A percentile compares a stretch with the other conserved stretches of the same genome.
Evolutionary conservation across 35 echinoderm and acorn worm genomes (phyloP).

Genomic region (Ptychodera flava): DNA sequence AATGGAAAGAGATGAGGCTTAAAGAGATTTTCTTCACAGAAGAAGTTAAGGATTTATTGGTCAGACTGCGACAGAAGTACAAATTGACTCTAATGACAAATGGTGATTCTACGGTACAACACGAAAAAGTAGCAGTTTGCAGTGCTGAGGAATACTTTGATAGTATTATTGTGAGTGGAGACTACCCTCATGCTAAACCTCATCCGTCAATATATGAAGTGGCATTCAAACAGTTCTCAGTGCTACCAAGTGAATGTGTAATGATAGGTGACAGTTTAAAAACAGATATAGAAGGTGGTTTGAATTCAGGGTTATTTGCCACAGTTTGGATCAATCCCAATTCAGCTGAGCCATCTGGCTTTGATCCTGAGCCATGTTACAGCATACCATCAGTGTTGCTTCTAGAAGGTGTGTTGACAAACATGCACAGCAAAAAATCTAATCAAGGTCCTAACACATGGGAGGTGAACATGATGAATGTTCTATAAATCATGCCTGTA

Average conservation of each 20-base stretch:
- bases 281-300: slow-evolving; percentile 86
- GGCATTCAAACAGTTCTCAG: slow-evolving; percentile 54
- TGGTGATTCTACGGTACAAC: slow-evolving; percentile 63
- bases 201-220: slow-evolving; percentile 72
- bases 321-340: slow-evolving; percentile 78
- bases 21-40: slow-evolving; percentile 53
- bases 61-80: slow-evolving; percentile 39
- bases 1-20: slow-evolving; percentile 71
- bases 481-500: neutral
- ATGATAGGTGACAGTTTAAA: slow-evolving; percentile 81
- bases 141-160: slow-evolving; percentile 79
- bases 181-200: slow-evolving; percentile 74
- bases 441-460: neutral
- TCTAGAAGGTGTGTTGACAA: slow-evolving; percentile 40
- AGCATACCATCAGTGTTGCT: slow-evolving; percentile 56
- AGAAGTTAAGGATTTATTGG: slow-evolving; percentile 49
- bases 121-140: slow-evolving; percentile 64
- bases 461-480: neutral
- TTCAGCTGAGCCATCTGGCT: slow-evolving; percentile 5
- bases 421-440: neutral
- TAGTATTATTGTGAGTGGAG: slow-evolving; percentile 82
- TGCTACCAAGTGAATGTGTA: slow-evolving; percentile 39
- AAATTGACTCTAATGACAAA: slow-evolving; percentile 86
- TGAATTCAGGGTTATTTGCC: slow-evolving; percentile 54
- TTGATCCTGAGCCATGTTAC: slow-evolving; percentile 53